A percentile compares a stretch with the other conserved stretches of the same genome.
Conservation (phyloP, 2,888 invertebrate genomes). For the Lucinisca nassula region DNA sequence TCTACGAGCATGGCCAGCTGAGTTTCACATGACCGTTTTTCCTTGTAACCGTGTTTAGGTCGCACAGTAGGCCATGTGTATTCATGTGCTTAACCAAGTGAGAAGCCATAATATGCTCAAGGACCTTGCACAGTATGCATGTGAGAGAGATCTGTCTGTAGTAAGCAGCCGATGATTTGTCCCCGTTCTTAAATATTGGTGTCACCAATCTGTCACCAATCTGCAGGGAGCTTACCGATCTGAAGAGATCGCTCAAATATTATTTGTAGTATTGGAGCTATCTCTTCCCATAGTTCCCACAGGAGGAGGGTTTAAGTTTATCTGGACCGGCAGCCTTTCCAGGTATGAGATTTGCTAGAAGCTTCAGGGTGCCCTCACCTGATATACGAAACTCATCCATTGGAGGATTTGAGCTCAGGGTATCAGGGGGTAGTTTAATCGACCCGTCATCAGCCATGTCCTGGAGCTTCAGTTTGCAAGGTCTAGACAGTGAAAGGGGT, state of each 20-base stretch:
- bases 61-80: neutral
- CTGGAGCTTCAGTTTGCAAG: neutral
- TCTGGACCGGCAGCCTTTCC: conserved; percentile 28
- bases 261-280: neutral
- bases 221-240: neutral
- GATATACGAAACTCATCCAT: neutral
- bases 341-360: conserved; percentile 17
- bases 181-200: too few relatives aligned
- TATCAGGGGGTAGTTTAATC: neutral
- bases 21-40: neutral
- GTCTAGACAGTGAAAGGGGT: neutral
- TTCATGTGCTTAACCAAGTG: too few relatives aligned
- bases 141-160: too few relatives aligned
- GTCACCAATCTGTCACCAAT: neutral
- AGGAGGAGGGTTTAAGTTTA: conserved; percentile 3
- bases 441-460: neutral
- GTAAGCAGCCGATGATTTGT: too few relatives aligned
- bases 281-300: conserved; percentile 4
- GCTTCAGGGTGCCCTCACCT: neutral
- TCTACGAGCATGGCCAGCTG: neutral
- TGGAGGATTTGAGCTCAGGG: neutral
- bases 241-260: neutral
- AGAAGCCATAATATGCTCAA: too few relatives aligned
- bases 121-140: too few relatives aligned
- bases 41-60: too few relatives aligned